Base-by-base conservation (phyloP, 2,113 vertebrate species). In the Aviceda subcristata region DNA sequence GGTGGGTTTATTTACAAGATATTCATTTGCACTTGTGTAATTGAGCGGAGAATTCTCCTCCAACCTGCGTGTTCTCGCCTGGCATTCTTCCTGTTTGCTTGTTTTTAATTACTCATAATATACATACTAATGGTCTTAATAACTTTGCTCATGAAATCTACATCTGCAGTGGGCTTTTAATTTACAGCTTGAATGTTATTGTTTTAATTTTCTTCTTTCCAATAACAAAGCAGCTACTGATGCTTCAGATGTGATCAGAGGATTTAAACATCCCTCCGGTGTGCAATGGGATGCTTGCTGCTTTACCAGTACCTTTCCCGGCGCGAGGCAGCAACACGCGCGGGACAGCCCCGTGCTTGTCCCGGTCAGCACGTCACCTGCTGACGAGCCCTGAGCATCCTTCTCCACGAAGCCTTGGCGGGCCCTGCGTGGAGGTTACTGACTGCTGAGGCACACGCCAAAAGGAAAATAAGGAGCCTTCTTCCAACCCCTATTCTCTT, bases 51-150 rank as follows among this genome's bases (percentile, higher is more conserved):
- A 91, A 92, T 92, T 94, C 83, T 95, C 62, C 67, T 81, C 62
- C 12, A 3, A 78, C 57, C 83, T 91, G 51, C 11, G 7, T 41
- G 68, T 81, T 94, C 73, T 84, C 10, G 7, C 83, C 88, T 87
- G 73, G 63, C 77, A 84, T 81, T 94, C 86, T 85, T 91, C 68
- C 80, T 90, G 67, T 90, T 88, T 80, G 53, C 57, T 88, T 72
- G 34, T n/a, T 97, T 97, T 94, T 89, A 95, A 92, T 96, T 94
- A 95, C 68, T 82, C 78, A 59, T 72, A 92, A 92, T 89, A 81
- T 60, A 73, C 73, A 91, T 94, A 48, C 30, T 85, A 94, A 95
- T 84, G 45, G 36, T 87, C 36, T 81, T 89, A 89, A 87, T 84
- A 85, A 80, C 83, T 91, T 94, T 41, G 56, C 36, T 87, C 48